Base-by-base conservation (phyloP, 1,140 invertebrate genomes). In the Drosophila arawakana region DNA sequence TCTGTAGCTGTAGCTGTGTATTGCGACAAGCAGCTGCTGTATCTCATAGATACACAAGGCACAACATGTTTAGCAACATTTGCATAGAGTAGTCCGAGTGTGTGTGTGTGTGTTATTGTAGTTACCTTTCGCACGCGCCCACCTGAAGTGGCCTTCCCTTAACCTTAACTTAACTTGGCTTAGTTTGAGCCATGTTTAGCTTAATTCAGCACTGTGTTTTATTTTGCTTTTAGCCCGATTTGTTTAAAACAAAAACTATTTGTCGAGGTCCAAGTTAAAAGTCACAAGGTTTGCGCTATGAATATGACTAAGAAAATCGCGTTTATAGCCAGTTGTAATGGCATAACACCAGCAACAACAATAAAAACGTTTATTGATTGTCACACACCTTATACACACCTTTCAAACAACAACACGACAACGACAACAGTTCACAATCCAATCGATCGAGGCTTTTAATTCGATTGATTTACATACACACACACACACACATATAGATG, bases 141-240 rank as follows among this genome's bases (percentile, higher is more conserved):
- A 73, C 71, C 54, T 68, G 71, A 44, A 67, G 13, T 68, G 63
- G 65, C 71, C 71, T 73, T 73, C 71, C 65, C 71, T 69, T 73
- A 73, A 73, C 65, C 71, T 73, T 55, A 73, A 57, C 49, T 52
- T 13, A 60, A 39, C 70, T 59, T 37, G 25, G 47, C 70, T 59
- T 37, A 39, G 61, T 49, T 63, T 46, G 46, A 50, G 50, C 59
- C 34, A 21, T 10, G 46, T 18, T 61, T 37, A 61, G 59, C 59
- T 21, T 15, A 60, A 43, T 30, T 15, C 37, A 35, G 37, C 54
- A 21, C 54, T 11, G n/a, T 15, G 25, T 30, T 30, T 30, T 6
- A 30, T 30, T 30, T 30, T 1, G 25, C 25, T 25, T 55, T 21
- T 21, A 57, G 50, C n/a, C 30, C 25, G 30, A 18, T 13, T 54